These are phyloP conservation scores for Ylistrum balloti DNA, from an alignment of 1,140 invertebrate species.

Conservation along the genomic window DNA sequence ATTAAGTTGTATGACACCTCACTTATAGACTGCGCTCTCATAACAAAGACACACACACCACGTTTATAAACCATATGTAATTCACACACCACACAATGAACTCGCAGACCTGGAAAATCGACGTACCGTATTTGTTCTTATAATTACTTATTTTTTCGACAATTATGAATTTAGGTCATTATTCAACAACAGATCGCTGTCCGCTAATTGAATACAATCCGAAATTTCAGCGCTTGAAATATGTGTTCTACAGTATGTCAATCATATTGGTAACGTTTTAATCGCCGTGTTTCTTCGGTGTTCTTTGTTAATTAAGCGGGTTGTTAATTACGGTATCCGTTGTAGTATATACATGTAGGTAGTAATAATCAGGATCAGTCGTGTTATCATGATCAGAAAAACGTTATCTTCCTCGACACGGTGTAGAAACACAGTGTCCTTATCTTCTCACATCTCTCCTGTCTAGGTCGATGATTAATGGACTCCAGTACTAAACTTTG, in stretches of 20 bases:
- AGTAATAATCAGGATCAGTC: background rate
- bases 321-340: background rate
- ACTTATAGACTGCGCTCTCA: background rate
- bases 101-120: background rate
- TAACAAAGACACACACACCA: background rate
- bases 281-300: too few species aligned
- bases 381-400: background rate
- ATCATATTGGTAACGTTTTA: too few species aligned
- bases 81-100: background rate
- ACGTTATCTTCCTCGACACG: background rate
- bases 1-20: background rate
- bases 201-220: too few species aligned
- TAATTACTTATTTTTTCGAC: background rate
- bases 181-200: too few species aligned
- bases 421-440: constrained; percentile 1
- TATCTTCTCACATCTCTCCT: background rate
- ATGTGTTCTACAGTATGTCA: too few species aligned
- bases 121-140: background rate
- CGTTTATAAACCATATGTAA: background rate
- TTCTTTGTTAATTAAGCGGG: background rate
- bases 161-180: too few species aligned
- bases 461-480: background rate
- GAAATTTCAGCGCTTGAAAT: too few species aligned
- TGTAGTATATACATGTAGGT: too few species aligned
- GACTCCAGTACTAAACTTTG: background rate